phyloP scores from a whole-genome alignment of 37 sponge, comb jelly and placozoan species.

The Theonella swinhoei region DNA sequence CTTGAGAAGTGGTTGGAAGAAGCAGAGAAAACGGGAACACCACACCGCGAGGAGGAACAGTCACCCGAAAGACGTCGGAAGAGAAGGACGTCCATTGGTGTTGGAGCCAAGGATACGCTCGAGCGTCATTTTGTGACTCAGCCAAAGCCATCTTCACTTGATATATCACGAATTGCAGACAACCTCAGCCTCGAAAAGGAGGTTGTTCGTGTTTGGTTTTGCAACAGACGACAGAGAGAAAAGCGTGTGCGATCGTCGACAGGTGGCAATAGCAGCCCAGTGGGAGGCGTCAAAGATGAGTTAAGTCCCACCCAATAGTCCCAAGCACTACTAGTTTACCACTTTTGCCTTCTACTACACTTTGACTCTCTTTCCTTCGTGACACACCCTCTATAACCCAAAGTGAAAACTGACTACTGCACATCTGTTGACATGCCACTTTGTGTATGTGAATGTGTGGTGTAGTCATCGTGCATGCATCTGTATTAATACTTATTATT shows the following conservation, averaged over 20 bases:
- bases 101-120: constrained; percentile 80
- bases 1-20: constrained; percentile 96
- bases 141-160: constrained; percentile 88
- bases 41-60: constrained; percentile 66
- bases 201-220: constrained; percentile 98
- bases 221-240: constrained; percentile 95
- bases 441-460: no score
- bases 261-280: background rate
- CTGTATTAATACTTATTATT: no score
- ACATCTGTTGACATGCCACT: no score
- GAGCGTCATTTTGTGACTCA: constrained; percentile 87
- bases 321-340: no score
- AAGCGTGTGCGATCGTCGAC: constrained; percentile 85
- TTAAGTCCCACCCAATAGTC: background rate
- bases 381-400: no score
- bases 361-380: no score
- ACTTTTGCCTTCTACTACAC: no score
- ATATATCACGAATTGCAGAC: constrained; percentile 86
- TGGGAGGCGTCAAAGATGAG: background rate
- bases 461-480: no score
- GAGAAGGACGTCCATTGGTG: constrained; percentile 85
- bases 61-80: constrained; percentile 91
- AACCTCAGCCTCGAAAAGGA: constrained; percentile 89
- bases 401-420: no score
- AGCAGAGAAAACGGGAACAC: constrained; percentile 82